Evolutionary conservation across 2,113 vertebrate species (phyloP).

Genomic region (Perca flavescens): DNA sequence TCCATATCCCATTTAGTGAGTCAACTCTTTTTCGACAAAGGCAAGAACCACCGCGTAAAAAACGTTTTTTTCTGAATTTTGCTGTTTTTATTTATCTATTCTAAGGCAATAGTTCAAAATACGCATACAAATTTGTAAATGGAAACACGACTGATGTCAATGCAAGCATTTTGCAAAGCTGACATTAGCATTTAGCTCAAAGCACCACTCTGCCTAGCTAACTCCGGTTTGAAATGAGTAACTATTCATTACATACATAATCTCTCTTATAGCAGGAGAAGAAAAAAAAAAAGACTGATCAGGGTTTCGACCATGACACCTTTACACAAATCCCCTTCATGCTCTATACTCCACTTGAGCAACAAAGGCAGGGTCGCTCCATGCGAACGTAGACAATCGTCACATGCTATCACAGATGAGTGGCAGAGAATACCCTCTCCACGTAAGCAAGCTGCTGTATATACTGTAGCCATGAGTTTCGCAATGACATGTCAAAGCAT

Average conservation of each 20-base stretch:
- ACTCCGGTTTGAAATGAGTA: not conserved
- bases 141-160: not conserved
- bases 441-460: slow-evolving; percentile 9
- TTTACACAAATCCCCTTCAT: not conserved
- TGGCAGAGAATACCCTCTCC: not conserved
- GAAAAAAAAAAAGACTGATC: slow-evolving; percentile 12
- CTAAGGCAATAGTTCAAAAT: too few species aligned
- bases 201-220: not conserved
- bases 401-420: not conserved
- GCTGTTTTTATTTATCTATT: too few species aligned
- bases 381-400: not conserved
- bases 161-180: not conserved
- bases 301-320: not conserved
- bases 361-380: not conserved
- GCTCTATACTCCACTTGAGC: slow-evolving; percentile 3
- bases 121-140: too few species aligned
- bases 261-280: not conserved
- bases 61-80: too few species aligned
- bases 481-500: slow-evolving; percentile 37
- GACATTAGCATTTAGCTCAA: not conserved
- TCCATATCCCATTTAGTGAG: too few species aligned
- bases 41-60: too few species aligned
- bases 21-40: too few species aligned
- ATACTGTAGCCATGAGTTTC: not conserved
- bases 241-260: not conserved